Percentiles rank a stretch among this genome's conserved stretches.
These are phyloP conservation scores for Folsomia candida DNA, from an alignment of 2,888 invertebrate genomes.

Conservation along the genomic window DNA sequence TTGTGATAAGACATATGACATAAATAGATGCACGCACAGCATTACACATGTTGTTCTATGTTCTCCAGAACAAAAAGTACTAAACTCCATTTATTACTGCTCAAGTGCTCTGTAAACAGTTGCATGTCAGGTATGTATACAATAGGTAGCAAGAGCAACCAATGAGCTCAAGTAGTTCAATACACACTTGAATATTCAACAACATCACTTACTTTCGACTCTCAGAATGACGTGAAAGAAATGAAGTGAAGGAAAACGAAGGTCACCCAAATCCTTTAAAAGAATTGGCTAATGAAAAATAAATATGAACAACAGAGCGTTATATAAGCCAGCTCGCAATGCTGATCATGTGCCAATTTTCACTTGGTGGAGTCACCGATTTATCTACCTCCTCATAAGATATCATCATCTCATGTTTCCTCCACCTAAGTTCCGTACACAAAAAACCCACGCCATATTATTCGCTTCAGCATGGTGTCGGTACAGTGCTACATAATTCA, in stretches of 20 bases:
- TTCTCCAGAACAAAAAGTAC: too few species aligned
- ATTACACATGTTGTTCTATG: too few species aligned
- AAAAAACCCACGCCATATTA: not conserved
- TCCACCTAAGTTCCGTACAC: not conserved
- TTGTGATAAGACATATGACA: too few species aligned
- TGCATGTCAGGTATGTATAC: too few species aligned
- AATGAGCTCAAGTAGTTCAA: not conserved
- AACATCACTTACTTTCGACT: not conserved
- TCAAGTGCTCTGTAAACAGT: too few species aligned
- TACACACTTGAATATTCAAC: not conserved
- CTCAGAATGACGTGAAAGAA: not conserved
- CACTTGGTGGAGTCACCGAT: not conserved
- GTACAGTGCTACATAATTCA: too few species aligned
- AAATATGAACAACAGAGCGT: not conserved
- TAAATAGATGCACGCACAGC: too few species aligned
- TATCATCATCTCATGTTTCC: not conserved
- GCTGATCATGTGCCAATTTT: not conserved
- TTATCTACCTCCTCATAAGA: not conserved
- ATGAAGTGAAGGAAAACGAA: not conserved
- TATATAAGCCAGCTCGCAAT: not conserved
- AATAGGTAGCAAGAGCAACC: too few species aligned
- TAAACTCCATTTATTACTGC: too few species aligned
- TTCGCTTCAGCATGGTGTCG: too few species aligned
- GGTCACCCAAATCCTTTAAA: not conserved
- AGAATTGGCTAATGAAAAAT: not conserved